phyloP scores from a whole-genome alignment of 2,113 vertebrate species.

The Clupea harengus region DNA sequence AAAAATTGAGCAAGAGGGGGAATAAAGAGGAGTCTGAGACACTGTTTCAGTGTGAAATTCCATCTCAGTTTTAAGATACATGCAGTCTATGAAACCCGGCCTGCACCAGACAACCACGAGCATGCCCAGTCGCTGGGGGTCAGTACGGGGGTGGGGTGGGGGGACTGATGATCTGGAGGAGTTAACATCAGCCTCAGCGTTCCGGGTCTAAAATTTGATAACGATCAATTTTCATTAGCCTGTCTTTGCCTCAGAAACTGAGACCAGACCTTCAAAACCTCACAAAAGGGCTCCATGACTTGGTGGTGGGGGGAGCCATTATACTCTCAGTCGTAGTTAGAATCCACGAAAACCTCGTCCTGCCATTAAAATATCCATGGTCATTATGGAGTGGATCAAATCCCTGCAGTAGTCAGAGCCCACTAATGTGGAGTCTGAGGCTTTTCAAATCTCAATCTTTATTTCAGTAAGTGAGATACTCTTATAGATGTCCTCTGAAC shows the following conservation, averaged over 20 bases:
- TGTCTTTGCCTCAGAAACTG: slow-evolving; percentile 37
- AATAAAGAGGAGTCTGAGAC: slow-evolving; percentile 36
- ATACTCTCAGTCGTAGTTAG: slow-evolving; percentile 23
- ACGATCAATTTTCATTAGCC: slow-evolving; percentile 52
- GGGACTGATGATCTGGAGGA: slow-evolving; percentile 1
- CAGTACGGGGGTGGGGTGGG: slow-evolving; percentile 36
- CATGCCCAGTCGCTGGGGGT: slow-evolving; percentile 30
- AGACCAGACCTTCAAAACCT: slow-evolving; percentile 56
- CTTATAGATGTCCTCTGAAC: not conserved
- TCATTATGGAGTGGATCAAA: slow-evolving; percentile 2
- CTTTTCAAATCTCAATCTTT: slow-evolving; percentile 3
- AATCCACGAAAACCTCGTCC: slow-evolving; percentile 42
- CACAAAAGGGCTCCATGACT: slow-evolving; percentile 45
- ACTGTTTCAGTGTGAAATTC: slow-evolving; percentile 57
- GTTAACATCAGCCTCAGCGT: slow-evolving; percentile 20
- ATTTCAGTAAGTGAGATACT: not conserved
- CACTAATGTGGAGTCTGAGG: slow-evolving; percentile 13
- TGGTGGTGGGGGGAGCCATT: slow-evolving; percentile 20
- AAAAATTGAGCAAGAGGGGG: not conserved
- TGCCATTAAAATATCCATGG: slow-evolving; percentile 26
- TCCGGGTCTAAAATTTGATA: slow-evolving; percentile 46
- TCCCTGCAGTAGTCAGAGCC: not conserved
- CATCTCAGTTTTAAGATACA: slow-evolving; percentile 56
- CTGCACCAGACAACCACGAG: slow-evolving; percentile 52
- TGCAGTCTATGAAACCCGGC: slow-evolving; percentile 45